These are phyloP conservation scores for Spermophilus dauricus DNA, from an alignment of 2,113 vertebrate genomes.

Conservation along the genomic window DNA sequence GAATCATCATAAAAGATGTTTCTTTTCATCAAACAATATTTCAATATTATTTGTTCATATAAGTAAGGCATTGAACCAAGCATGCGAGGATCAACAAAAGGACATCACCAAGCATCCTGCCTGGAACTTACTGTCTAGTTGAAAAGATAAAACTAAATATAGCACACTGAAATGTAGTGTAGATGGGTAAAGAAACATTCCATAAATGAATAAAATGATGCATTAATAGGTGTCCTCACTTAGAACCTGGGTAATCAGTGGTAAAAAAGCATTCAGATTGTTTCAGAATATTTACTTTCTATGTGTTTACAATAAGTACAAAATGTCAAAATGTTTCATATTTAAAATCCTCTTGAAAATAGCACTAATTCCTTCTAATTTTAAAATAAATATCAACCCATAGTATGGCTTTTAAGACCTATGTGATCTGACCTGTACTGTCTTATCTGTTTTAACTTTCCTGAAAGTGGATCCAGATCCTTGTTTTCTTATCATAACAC, in stretches of 20 bases:
- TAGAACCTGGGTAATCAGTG: not conserved
- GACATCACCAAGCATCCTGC: not conserved
- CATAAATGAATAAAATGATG: not conserved
- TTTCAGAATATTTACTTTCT: not conserved
- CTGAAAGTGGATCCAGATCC: not conserved
- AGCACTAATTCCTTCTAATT: not conserved
- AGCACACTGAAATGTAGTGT: not conserved
- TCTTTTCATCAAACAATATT: not conserved
- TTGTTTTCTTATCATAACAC: not conserved
- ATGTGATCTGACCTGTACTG: not conserved
- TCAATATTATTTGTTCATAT: not conserved
- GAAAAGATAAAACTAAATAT: not conserved
- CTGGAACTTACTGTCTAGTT: not conserved
- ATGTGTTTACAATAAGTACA: not conserved
- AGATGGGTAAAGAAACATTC: not conserved
- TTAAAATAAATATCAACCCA: not conserved
- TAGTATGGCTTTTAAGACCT: not conserved
- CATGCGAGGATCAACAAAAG: not conserved
- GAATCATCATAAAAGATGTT: not conserved
- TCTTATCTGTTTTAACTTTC: not conserved
- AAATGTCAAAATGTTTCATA: not conserved
- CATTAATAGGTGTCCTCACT: not conserved
- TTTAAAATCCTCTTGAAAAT: not conserved
- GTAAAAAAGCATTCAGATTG: not conserved
- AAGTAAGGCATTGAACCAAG: not conserved